Evolutionary conservation across 2,888 invertebrate genomes (phyloP), one percentile per base, ranked within the genome.

Genomic region (Parapristionchus giblindavisi): DNA sequence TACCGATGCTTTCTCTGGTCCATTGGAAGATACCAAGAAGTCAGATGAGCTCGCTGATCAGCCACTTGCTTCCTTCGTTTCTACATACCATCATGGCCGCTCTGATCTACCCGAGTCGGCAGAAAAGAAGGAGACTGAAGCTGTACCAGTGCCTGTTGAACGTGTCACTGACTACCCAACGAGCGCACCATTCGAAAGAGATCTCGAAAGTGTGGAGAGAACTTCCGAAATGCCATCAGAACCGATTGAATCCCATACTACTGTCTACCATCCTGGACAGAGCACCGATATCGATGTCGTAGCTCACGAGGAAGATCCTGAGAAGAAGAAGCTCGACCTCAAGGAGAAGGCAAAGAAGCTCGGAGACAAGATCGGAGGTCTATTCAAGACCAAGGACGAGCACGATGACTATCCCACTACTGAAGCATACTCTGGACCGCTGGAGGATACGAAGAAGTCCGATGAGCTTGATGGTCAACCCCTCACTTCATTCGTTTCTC

Each of bases 251-350:
- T 34, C 60, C 4, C 60, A 60, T 32, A 32, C 32, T 4, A 29
- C 60, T 24, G 60, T 60, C 29, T 60, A 60, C 27, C 60, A 60
- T 21, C 36, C 60, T 8, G 60, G 60, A 4, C 60, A 32, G 6
- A 60, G 60, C 60, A 32, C 24, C 24, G 60, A 60, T 4, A 21
- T 32, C 4, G 21, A 14, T 34, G 60, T 60, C 11, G 32, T 3
- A 24, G 29, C 36, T 8, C 4, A 11, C 36, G 60, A 60, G 6
- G 60, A 60, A 14, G 32, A 29, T 21, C 60, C 60, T 3, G 60
- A 60, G 60, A 60, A 60, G 60, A 60, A 29, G 60, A 60, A 34
- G 36, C 32, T 60, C 60, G 60, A 60, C 60, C 14, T 60, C 32
- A 32, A 32, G 29, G 60, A 60, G 32, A 60, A 60, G 36, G 60